Conservation (phyloP, 2,113 vertebrate species). For the Panthera uncia region DNA sequence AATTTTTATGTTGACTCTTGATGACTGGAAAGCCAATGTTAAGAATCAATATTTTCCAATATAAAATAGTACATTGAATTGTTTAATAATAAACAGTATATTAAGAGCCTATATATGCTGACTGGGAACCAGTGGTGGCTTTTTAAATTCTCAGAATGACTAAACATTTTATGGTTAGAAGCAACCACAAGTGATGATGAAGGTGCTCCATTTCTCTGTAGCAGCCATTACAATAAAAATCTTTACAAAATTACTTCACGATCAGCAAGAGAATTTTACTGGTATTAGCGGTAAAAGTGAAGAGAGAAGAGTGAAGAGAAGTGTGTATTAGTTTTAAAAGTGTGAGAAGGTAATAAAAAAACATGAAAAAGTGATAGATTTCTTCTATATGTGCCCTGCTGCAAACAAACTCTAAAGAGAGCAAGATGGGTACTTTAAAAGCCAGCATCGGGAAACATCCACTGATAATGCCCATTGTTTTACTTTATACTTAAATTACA, state of each 20-base stretch:
- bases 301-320: constrained; percentile 37
- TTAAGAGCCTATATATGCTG: constrained; percentile 60
- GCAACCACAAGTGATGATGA: constrained; percentile 17
- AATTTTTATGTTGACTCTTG: constrained; percentile 31
- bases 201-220: constrained; percentile 23
- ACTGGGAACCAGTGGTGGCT: background rate
- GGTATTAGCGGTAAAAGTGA: constrained; percentile 19
- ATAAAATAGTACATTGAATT: constrained; percentile 56
- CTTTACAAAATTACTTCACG: background rate
- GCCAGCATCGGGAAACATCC: constrained; percentile 43
- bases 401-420: constrained; percentile 60
- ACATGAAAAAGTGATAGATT: constrained; percentile 41
- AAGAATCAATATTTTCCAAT: constrained; percentile 27
- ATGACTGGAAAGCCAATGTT: background rate
- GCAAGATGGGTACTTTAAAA: constrained; percentile 58
- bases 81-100: constrained; percentile 67
- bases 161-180: constrained; percentile 34
- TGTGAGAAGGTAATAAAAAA: constrained; percentile 58
- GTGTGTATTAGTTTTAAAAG: constrained; percentile 43
- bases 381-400: constrained; percentile 39
- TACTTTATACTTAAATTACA: constrained; percentile 84
- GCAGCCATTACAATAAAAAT: constrained; percentile 54
- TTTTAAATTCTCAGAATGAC: constrained; percentile 47
- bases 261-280: constrained; percentile 17
- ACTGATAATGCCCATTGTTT: constrained; percentile 73